Percentiles rank a stretch among this genome's conserved stretches.
Conservation (phyloP, 2,797 vertebrate genomes). For the Yasuhikotakia modesta region DNA sequence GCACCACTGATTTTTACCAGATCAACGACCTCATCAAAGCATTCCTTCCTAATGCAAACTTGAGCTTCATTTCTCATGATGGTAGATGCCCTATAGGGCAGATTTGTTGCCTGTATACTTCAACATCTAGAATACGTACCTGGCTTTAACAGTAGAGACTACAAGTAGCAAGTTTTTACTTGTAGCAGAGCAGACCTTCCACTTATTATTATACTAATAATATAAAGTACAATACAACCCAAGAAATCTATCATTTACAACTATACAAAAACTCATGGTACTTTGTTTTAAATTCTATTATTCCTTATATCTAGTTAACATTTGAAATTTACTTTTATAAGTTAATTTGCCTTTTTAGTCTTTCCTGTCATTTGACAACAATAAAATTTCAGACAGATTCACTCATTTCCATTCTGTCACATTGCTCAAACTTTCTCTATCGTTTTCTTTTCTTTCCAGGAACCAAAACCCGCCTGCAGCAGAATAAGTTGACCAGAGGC, state of each 20-base stretch:
- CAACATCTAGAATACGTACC: constrained; percentile 15
- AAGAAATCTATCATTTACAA: no score
- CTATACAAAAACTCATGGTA: no score
- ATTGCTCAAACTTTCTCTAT: no score
- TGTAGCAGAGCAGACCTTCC: no score
- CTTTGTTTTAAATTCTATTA: no score
- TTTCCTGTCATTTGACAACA: neutral
- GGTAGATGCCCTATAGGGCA: constrained; percentile 31
- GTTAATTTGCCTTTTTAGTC: neutral
- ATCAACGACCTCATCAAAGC: constrained; percentile 61
- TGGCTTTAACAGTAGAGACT: neutral
- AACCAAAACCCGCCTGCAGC: constrained; percentile 58
- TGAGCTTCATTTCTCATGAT: constrained; percentile 52
- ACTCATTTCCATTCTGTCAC: no score
- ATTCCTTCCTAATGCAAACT: constrained; percentile 61
- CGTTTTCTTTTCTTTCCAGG: constrained; percentile 56
- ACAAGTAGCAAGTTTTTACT: neutral
- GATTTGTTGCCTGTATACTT: neutral
- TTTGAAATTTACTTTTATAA: constrained; percentile 25
- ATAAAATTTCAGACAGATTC: no score
- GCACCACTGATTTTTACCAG: constrained; percentile 45
- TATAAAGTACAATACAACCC: no score
- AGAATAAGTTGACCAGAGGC: constrained; percentile 64
- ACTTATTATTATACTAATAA: no score
- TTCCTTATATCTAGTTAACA: no score